phyloP scores from a whole-genome alignment of 1,140 invertebrate genomes.

The Heterodera carotae region DNA sequence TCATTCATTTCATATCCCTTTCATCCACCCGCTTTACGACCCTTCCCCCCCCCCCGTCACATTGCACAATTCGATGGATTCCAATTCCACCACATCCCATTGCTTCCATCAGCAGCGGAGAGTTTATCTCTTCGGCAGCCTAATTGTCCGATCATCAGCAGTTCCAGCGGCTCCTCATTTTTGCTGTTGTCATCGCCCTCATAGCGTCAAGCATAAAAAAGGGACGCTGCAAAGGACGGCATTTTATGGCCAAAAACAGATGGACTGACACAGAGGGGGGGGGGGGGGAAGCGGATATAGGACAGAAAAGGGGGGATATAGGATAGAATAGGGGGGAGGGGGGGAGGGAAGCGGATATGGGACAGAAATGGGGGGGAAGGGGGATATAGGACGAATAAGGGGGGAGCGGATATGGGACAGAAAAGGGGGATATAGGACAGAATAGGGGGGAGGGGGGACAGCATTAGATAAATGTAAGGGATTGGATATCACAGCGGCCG shows the following conservation, averaged over 20 bases:
- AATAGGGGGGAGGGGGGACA: background rate
- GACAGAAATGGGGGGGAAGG: background rate
- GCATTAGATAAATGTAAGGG: too few species aligned
- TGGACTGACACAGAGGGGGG: conserved; percentile 2
- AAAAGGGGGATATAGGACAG: background rate
- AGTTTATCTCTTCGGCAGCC: background rate
- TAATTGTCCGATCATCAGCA: background rate
- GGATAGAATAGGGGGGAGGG: too few species aligned
- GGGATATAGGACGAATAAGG: background rate
- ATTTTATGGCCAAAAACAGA: conserved; percentile 8
- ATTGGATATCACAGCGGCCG: too few species aligned
- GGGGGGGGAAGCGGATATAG: background rate
- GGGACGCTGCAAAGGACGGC: background rate
- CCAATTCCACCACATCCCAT: background rate
- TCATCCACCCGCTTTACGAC: background rate
- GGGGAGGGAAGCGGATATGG: background rate
- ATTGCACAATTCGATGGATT: background rate
- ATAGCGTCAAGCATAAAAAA: background rate
- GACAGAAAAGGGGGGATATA: background rate
- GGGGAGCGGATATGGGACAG: background rate
- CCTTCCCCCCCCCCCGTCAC: background rate
- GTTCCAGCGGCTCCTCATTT: background rate
- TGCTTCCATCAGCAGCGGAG: background rate
- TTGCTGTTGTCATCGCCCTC: background rate
- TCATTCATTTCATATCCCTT: background rate